phyloP scores from a whole-genome alignment of 1,140 invertebrate genomes.

The Orchestia grillus region DNA sequence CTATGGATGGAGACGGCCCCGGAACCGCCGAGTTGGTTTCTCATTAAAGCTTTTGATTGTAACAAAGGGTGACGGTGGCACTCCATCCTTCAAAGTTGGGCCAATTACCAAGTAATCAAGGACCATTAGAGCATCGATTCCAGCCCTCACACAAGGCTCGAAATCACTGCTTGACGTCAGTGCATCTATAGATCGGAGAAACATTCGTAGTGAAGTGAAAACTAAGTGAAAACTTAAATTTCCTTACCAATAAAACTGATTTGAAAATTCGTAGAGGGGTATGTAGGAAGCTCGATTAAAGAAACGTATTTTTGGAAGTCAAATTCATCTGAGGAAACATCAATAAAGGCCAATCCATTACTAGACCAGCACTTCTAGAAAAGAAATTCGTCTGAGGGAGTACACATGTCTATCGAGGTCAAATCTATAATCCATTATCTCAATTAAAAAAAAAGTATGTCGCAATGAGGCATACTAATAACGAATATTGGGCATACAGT shows the following conservation, averaged over 20 bases:
- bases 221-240: background rate
- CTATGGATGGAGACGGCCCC: background rate
- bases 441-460: too few relatives aligned
- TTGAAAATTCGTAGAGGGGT: too few relatives aligned
- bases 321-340: background rate
- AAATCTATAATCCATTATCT: too few relatives aligned
- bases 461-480: too few relatives aligned
- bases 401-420: too few relatives aligned
- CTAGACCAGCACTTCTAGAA: too few relatives aligned
- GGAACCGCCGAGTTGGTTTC: background rate
- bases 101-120: slow-evolving; percentile 50
- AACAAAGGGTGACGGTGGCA: background rate
- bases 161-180: background rate
- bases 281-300: background rate
- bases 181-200: background rate
- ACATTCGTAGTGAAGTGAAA: background rate
- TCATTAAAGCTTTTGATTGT: slow-evolving; percentile 39
- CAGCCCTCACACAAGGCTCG: background rate
- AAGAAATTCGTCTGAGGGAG: too few relatives aligned
- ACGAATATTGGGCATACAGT: too few relatives aligned
- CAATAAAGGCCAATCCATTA: too few relatives aligned
- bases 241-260: background rate
- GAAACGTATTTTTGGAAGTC: background rate
- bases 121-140: slow-evolving; percentile 23
- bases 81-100: slow-evolving; percentile 41